Base-by-base conservation (phyloP, 2,888 invertebrate genomes). In the Lepeophtheirus nordmannii region DNA sequence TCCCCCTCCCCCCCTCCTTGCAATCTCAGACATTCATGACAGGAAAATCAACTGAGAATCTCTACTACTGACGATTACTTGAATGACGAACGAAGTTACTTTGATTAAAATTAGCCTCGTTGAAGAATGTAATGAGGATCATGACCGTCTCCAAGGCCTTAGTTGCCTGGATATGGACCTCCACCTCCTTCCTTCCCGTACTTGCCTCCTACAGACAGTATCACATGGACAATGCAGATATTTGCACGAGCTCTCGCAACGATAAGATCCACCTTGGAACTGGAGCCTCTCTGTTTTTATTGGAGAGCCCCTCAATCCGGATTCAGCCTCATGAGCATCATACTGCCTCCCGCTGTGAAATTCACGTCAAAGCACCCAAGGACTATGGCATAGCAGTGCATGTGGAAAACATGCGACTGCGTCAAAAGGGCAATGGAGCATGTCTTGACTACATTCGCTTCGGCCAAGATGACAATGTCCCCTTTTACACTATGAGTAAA, bases 401-500 rank as follows among this genome's bases (percentile, higher is more conserved):
- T 39, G 57, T 65, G 30, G 65, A 65, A 37, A 38, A 58, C 10
- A 37, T 58, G 58, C 39, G 56, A 30, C 56, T 65, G 11, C 58
- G 65, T 14, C 30, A 22, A 9, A 58, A 39, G 11, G 14, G 9
- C 20, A 57, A 37, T n/a, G 58, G 56, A 10, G 38, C 17, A 10
- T 65, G 65, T 23, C 38, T 58, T 17, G 65, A 65, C 38, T 58
- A n/a, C 37, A 17, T 65, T 12, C 65, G 58, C n/a, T 65, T 65
- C 38, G 65, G 65, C 8, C 22, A 58, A 23, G 58, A 65, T 3
- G 65, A 65, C 11, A 60, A 37, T 11, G 39, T 65, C 1, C 58
- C 58, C 38, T 64, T 65, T 39, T 23, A 56, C 17, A 65, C 65
- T 10, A 12, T 58, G n/a, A 22, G 22, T 37, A 58, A 58, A 17